Percentiles rank a stretch among this genome's conserved stretches.
These are phyloP conservation scores for Syngnathus typhle DNA, from an alignment of 2,113 vertebrate genomes.

Conservation along the genomic window DNA sequence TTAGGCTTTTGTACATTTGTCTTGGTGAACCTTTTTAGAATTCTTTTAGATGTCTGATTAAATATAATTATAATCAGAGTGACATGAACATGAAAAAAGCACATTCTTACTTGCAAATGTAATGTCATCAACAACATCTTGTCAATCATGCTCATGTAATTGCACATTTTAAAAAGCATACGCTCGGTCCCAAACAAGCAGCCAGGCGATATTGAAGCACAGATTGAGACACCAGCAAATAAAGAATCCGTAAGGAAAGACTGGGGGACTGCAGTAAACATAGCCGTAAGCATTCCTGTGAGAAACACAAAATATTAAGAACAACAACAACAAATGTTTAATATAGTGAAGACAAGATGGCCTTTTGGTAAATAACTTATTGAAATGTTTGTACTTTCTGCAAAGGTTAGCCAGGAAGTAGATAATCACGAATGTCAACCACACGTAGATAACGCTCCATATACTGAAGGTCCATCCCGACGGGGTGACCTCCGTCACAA, in stretches of 20 bases:
- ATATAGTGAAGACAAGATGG: background rate
- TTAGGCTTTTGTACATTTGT: no score
- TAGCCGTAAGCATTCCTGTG: slow-evolving; percentile 62
- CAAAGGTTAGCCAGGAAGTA: slow-evolving; percentile 62
- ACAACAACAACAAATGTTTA: background rate
- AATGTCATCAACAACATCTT: no score
- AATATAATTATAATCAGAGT: no score
- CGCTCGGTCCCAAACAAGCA: slow-evolving; percentile 71
- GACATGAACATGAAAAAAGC: no score
- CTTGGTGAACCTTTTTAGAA: no score
- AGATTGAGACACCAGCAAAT: slow-evolving; percentile 66
- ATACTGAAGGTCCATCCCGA: slow-evolving; percentile 73
- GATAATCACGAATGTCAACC: slow-evolving; percentile 55
- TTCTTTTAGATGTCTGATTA: no score
- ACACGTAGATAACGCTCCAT: slow-evolving; percentile 70
- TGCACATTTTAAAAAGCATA: slow-evolving; percentile 34
- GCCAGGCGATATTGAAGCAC: slow-evolving; percentile 63
- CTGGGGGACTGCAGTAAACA: slow-evolving; percentile 66
- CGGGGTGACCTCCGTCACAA: slow-evolving; percentile 66
- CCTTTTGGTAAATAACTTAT: background rate
- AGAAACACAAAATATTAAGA: slow-evolving; percentile 7
- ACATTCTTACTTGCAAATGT: no score
- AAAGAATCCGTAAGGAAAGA: slow-evolving; percentile 69
- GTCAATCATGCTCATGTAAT: no score
- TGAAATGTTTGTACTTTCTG: slow-evolving; percentile 49